Conservation (phyloP, 2,888 invertebrate genomes). For the Acrobeloides nanus region DNA sequence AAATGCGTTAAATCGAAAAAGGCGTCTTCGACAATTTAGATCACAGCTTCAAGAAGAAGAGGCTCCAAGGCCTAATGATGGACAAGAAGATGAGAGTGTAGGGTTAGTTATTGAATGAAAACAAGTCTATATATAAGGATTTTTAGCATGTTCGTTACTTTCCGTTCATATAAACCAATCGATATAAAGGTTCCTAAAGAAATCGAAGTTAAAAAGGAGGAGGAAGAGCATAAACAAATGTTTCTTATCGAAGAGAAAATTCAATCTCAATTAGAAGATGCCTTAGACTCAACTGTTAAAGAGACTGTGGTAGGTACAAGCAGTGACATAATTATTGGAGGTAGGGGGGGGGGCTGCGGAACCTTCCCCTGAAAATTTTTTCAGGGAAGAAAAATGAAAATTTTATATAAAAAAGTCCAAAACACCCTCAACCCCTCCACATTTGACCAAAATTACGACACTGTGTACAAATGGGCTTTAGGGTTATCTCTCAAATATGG, state of each 20-base stretch:
- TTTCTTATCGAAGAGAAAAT: slow-evolving; percentile 8
- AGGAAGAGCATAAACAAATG: slow-evolving; percentile 7
- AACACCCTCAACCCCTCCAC: no score
- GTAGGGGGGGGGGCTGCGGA: no score
- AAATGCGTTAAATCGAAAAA: slow-evolving; percentile 23
- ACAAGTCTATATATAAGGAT: neutral
- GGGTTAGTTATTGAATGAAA: neutral
- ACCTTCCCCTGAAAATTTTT: no score
- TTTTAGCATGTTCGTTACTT: slow-evolving; percentile 11
- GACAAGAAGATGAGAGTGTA: neutral
- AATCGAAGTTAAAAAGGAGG: no score
- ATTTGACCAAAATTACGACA: no score
- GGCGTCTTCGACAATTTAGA: slow-evolving; percentile 20
- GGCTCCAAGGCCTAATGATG: no score
- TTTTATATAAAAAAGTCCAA: no score
- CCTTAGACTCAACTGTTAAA: slow-evolving; percentile 12
- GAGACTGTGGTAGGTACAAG: slow-evolving; percentile 8
- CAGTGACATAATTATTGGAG: no score
- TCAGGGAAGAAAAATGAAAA: no score
- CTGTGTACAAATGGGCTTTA: no score
- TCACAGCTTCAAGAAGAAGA: neutral
- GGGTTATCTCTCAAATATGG: no score
- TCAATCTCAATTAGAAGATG: slow-evolving; percentile 14
- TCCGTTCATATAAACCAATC: slow-evolving; percentile 18
- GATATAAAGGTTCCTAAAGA: no score